These are phyloP conservation scores for Heteronetta atricapilla DNA, from an alignment of 2,113 vertebrate species.

Conservation along the genomic window DNA sequence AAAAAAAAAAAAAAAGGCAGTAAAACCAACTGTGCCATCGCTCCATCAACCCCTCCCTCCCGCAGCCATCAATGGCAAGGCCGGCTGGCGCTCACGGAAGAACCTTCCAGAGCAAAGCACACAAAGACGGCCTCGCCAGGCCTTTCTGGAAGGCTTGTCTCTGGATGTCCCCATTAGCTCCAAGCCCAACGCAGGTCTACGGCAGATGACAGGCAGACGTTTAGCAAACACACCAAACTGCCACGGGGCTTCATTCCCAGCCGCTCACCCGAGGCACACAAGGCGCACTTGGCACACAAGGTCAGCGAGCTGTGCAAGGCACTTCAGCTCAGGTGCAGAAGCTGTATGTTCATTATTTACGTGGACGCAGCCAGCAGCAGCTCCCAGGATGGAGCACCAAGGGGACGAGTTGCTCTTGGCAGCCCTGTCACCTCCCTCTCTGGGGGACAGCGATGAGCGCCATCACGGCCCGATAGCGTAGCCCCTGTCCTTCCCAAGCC, in stretches of 20 bases:
- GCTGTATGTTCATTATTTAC: no score
- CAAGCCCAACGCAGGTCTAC: neutral
- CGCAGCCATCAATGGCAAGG: neutral
- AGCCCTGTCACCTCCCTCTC: neutral
- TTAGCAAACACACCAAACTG: neutral
- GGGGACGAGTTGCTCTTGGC: neutral
- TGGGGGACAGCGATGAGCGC: neutral
- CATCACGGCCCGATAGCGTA: accelerated
- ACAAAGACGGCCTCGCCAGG: neutral
- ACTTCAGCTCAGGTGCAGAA: neutral
- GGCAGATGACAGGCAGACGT: neutral
- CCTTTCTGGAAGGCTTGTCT: neutral
- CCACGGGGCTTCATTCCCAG: neutral
- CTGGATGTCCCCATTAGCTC: neutral
- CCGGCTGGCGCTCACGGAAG: neutral
- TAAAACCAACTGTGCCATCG: neutral
- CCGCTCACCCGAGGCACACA: no score
- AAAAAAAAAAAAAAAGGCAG: neutral
- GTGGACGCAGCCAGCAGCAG: neutral
- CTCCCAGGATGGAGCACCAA: neutral
- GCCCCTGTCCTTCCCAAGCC: neutral
- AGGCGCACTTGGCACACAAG: neutral
- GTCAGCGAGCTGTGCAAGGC: neutral
- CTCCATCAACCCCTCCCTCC: neutral
- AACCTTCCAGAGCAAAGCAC: slow-evolving; percentile 21